Conservation (phyloP, 2,888 invertebrate genomes). For the Drosophila anomelani region DNA sequence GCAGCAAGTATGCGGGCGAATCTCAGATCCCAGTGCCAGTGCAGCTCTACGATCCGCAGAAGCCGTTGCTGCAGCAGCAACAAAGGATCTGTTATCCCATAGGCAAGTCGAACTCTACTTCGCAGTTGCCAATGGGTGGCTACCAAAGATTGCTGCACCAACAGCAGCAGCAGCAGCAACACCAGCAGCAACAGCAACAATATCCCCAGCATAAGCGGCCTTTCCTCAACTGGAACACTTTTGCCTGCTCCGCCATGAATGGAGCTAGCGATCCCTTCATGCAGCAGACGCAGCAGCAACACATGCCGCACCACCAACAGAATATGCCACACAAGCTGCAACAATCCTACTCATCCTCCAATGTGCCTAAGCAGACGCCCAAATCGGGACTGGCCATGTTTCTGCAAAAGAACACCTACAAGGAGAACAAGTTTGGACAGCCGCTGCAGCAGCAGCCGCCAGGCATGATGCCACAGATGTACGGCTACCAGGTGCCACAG, state of each 20-base stretch:
- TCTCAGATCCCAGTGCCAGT: slow-evolving; percentile 77
- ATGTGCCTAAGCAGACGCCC: slow-evolving; percentile 69
- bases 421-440: slow-evolving; percentile 79
- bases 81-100: slow-evolving; percentile 77
- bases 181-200: slow-evolving; percentile 53
- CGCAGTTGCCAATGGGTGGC: slow-evolving; percentile 81
- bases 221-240: slow-evolving; percentile 83
- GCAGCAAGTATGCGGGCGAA: slow-evolving; percentile 58
- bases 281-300: slow-evolving; percentile 63
- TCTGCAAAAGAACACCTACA: slow-evolving; percentile 76
- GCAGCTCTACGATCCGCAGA: slow-evolving; percentile 70
- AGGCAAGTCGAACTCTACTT: slow-evolving; percentile 84
- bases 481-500: slow-evolving; percentile 61
- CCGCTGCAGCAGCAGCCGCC: slow-evolving; percentile 49
- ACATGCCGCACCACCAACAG: slow-evolving; percentile 65
- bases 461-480: slow-evolving; percentile 64
- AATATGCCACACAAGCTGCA: slow-evolving; percentile 69
- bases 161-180: slow-evolving; percentile 64
- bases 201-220: slow-evolving; percentile 82
- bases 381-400: slow-evolving; percentile 67
- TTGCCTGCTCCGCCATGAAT: slow-evolving; percentile 81
- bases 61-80: slow-evolving; percentile 64
- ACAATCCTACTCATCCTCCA: slow-evolving; percentile 73
- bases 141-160: slow-evolving; percentile 78
- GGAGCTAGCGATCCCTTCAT: slow-evolving; percentile 79